Conservation (phyloP, 2,797 vertebrate genomes). For the Catharus ustulatus region DNA sequence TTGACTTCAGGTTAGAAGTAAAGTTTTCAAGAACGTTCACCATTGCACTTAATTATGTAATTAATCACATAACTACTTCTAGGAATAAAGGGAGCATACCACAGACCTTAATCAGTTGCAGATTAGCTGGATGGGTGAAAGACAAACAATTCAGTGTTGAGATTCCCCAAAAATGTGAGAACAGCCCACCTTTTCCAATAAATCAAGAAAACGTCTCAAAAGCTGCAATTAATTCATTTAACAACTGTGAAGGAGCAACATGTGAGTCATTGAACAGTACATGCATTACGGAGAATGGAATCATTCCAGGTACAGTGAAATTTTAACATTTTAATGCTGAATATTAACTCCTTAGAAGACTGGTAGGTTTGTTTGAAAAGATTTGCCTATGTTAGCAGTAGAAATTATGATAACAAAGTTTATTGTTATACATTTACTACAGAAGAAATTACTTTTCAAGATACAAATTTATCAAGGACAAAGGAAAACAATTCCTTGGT, state of each 20-base stretch:
- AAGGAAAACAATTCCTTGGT: background rate
- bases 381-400: background rate
- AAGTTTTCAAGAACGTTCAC: background rate
- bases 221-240: background rate
- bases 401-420: background rate
- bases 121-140: conserved; percentile 91
- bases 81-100: conserved; percentile 86
- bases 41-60: background rate
- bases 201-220: background rate
- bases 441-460: background rate
- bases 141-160: conserved; percentile 83
- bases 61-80: conserved; percentile 12
- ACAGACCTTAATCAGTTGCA: conserved; percentile 84
- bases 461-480: background rate
- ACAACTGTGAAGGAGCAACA: background rate
- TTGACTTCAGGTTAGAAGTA: background rate
- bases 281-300: background rate
- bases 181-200: background rate
- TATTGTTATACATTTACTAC: background rate
- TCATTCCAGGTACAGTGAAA: conserved; percentile 60
- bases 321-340: background rate
- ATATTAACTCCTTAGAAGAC: background rate
- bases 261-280: background rate
- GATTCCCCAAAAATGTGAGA: background rate
- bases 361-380: background rate